phyloP scores from a whole-genome alignment of 2,888 invertebrate species.

The Melieria crassipennis region DNA sequence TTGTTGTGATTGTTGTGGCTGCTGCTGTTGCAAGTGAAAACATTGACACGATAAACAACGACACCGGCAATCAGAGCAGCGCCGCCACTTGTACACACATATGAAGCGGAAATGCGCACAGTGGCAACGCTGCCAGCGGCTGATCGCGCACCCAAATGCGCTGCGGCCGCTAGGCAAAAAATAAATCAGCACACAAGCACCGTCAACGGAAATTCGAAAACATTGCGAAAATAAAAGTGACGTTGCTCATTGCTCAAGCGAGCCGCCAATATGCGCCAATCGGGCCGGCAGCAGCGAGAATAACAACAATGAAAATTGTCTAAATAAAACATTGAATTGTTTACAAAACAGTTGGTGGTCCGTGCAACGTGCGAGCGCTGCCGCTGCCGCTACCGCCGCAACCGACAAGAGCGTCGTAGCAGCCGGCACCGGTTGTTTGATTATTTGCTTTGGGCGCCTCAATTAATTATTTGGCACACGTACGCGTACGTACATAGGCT shows the following conservation, averaged over 20 bases:
- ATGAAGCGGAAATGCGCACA: neutral
- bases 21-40: neutral
- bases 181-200: neutral
- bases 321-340: slow-evolving; percentile 29
- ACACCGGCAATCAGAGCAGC: neutral
- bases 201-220: neutral
- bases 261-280: neutral
- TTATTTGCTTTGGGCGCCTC: neutral
- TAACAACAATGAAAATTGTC: slow-evolving; percentile 8
- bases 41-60: neutral
- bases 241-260: neutral
- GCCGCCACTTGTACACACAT: no score
- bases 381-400: neutral
- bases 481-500: neutral
- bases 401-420: no score
- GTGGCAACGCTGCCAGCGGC: neutral
- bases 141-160: neutral
- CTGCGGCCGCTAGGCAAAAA: neutral
- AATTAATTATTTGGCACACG: slow-evolving; percentile 4
- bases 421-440: neutral
- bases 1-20: neutral
- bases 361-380: slow-evolving; percentile 7
- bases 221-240: neutral
- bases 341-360: slow-evolving; percentile 31
- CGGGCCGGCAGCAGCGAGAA: neutral